Percentiles rank a stretch among this genome's conserved stretches.
Evolutionary conservation across 2,797 vertebrate species (phyloP).

Genomic region (Chrosomus eos): DNA sequence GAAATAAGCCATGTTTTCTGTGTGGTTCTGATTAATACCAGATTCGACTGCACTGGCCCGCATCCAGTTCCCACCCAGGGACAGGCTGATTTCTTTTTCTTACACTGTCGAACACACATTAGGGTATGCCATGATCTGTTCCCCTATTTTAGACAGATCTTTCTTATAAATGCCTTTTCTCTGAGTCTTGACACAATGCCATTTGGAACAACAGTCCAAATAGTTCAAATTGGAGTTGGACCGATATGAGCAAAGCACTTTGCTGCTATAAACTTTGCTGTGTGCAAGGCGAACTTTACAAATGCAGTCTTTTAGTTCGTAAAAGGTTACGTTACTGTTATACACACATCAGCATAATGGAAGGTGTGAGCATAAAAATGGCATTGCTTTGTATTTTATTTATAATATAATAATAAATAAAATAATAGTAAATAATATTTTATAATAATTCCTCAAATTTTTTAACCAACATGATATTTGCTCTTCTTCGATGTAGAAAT

Average conservation of each 20-base stretch:
- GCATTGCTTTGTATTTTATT: background rate
- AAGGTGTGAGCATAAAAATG: background rate
- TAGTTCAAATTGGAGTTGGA: slow-evolving; percentile 49
- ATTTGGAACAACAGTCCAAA: slow-evolving; percentile 49
- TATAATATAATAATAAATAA: no score
- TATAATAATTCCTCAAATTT: no score
- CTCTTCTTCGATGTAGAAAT: no score
- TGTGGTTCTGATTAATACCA: slow-evolving; percentile 80
- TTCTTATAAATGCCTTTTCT: slow-evolving; percentile 53
- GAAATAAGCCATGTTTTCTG: slow-evolving; percentile 73
- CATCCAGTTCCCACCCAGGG: slow-evolving; percentile 71
- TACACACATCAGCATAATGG: background rate
- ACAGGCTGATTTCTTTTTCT: slow-evolving; percentile 63
- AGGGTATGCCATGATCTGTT: slow-evolving; percentile 58
- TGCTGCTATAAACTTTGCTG: slow-evolving; percentile 38
- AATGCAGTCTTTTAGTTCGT: background rate
- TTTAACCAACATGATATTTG: no score
- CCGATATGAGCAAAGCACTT: slow-evolving; percentile 34
- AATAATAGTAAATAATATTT: no score
- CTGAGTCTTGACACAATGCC: slow-evolving; percentile 41
- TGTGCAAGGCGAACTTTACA: slow-evolving; percentile 31
- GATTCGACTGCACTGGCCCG: slow-evolving; percentile 73
- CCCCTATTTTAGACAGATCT: slow-evolving; percentile 63
- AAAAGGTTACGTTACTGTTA: background rate
- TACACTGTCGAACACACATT: slow-evolving; percentile 54